Evolutionary conservation across 2,888 invertebrate species (phyloP), one percentile per base, ranked within the genome.

Genomic region (Chymomyza fuscimana): DNA sequence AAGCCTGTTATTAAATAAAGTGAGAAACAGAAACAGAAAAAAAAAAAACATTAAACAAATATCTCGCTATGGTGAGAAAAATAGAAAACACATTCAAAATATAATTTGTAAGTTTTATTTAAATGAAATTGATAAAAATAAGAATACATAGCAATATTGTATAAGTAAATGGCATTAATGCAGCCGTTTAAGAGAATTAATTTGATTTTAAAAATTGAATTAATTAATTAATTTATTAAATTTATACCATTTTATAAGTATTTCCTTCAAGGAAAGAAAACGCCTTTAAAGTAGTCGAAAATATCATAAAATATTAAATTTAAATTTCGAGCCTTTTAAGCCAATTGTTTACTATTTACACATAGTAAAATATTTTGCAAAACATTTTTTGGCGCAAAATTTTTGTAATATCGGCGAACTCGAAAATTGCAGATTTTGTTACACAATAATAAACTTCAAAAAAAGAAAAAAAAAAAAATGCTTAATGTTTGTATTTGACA

Each of bases 241-340:
- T 64, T 63, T 78, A 79, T 81, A 78, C 75, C 70, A 82, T 83
- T 83, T 89, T 85, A 86, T 61, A 88, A 89, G 89, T 89, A 89
- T 89, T 89, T 89, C 89, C 89, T 89, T 69, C 68, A 90, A 90
- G 89, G 89, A 89, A 90, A 89, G 89, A 89, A 89, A 90, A 90
- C 74, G 89, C 89, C 89, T 89, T 89, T 89, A 89, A 82, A 86
- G 71, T 83, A 83, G 86, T 78, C 74, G 62, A 83, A 19, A 80
- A 77, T 60, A 65, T 79, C 72, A 58, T 19, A 36, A 69, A 56
- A 5, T 5, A 63, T 25, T 72, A 29, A 16, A 63, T 56, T 68
- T 72, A 73, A 64, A 74, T 73, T 79, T 73, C 70, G 67, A 69
- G 82, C 80, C 78, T 80, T 80, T 72, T 68, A 73, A 78, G 76